These are phyloP conservation scores for Vultur gryphus DNA, from an alignment of 2,797 vertebrate genomes.

Conservation along the genomic window DNA sequence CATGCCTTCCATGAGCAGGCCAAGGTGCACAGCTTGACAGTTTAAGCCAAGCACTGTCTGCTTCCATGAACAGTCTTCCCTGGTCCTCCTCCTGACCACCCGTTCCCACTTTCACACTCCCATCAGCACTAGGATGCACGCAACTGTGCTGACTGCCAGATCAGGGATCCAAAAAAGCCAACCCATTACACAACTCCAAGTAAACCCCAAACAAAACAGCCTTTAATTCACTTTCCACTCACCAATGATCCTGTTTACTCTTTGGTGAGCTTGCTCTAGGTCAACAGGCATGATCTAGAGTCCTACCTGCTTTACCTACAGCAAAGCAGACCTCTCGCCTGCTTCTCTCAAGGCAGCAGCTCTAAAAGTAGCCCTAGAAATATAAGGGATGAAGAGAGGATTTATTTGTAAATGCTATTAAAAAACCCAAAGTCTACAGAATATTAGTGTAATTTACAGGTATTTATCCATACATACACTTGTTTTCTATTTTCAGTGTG, in stretches of 20 bases:
- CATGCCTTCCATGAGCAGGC: neutral
- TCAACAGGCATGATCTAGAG: neutral
- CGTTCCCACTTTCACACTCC: neutral
- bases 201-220: neutral
- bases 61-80: neutral
- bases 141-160: neutral
- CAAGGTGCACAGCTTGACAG: neutral
- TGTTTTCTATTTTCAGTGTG: neutral
- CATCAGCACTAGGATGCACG: neutral
- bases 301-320: neutral
- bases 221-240: neutral
- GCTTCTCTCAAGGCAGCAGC: neutral
- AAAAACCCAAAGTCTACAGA: fast-evolving
- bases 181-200: neutral
- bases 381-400: neutral
- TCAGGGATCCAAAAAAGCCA: neutral
- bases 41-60: neutral
- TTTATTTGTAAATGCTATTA: neutral
- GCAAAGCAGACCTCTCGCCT: neutral
- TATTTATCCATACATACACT: neutral
- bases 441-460: neutral
- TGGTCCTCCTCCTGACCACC: neutral
- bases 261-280: neutral
- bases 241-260: neutral
- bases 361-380: neutral